Conservation (phyloP, 2,797 vertebrate genomes). For the Picus viridis region DNA sequence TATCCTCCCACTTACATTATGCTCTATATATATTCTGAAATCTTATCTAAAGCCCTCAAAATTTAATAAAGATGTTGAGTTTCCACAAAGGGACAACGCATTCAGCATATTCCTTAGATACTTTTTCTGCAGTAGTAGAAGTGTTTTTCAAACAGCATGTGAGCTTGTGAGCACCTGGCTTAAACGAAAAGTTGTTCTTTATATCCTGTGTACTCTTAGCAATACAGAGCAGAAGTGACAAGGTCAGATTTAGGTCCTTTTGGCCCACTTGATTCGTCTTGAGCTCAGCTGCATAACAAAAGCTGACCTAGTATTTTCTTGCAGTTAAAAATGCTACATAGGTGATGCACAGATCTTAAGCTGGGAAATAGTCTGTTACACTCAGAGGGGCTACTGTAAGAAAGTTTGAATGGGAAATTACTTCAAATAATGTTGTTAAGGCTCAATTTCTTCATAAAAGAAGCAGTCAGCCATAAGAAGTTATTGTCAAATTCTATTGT, state of each 20-base stretch:
- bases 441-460: conserved; percentile 67
- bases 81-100: neutral
- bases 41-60: neutral
- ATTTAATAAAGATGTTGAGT: neutral
- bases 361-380: neutral
- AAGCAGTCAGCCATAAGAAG: conserved; percentile 66
- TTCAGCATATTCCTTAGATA: neutral
- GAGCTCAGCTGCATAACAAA: neutral
- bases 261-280: neutral
- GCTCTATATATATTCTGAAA: neutral
- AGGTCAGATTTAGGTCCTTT: neutral
- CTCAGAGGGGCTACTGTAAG: neutral
- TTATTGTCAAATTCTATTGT: conserved; percentile 62
- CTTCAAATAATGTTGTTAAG: conserved; percentile 45
- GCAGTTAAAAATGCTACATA: neutral
- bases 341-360: neutral
- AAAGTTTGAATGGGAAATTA: conserved; percentile 44
- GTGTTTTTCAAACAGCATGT: neutral
- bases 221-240: neutral
- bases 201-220: neutral
- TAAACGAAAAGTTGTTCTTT: neutral
- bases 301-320: neutral
- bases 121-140: neutral
- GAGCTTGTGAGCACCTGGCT: neutral
- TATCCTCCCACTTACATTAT: neutral